phyloP scores from a whole-genome alignment of 2,797 vertebrate genomes.

The Schizopygopsis malacanthus region DNA sequence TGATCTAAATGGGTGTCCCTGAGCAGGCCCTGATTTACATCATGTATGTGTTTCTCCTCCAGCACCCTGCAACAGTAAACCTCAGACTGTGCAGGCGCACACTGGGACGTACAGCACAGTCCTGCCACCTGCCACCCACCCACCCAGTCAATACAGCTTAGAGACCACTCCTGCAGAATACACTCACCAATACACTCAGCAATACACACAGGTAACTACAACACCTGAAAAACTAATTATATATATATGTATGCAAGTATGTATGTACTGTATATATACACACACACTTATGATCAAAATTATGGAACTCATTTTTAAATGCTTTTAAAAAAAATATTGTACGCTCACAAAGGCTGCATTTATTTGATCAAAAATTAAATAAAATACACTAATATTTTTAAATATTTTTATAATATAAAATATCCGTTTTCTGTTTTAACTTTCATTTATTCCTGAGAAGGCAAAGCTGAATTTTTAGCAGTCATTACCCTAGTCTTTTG shows the following conservation, averaged over 20 bases:
- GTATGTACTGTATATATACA: too few relatives aligned
- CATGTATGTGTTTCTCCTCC: slow-evolving; percentile 35
- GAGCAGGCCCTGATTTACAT: slow-evolving; percentile 25
- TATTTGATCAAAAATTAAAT: neutral
- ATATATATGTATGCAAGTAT: too few relatives aligned
- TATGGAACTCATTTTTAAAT: too few relatives aligned
- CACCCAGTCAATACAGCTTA: slow-evolving; percentile 77
- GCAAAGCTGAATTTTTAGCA: neutral
- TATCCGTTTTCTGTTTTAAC: neutral
- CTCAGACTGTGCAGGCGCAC: slow-evolving; percentile 75
- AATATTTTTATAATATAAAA: too few relatives aligned
- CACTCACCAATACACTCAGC: slow-evolving; percentile 85
- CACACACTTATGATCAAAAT: too few relatives aligned
- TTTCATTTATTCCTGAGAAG: neutral
- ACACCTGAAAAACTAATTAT: neutral
- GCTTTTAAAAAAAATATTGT: too few relatives aligned
- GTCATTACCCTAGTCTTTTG: neutral
- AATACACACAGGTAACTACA: slow-evolving; percentile 79
- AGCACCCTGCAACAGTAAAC: slow-evolving; percentile 82
- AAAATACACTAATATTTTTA: too few relatives aligned
- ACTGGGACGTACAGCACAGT: slow-evolving; percentile 73
- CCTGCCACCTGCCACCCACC: slow-evolving; percentile 72
- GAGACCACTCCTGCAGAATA: slow-evolving; percentile 82
- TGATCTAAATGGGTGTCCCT: slow-evolving; percentile 17
- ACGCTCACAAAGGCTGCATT: too few relatives aligned